These are phyloP conservation scores for Myathropa florea DNA, from an alignment of 2,888 invertebrate genomes.

Conservation along the genomic window DNA sequence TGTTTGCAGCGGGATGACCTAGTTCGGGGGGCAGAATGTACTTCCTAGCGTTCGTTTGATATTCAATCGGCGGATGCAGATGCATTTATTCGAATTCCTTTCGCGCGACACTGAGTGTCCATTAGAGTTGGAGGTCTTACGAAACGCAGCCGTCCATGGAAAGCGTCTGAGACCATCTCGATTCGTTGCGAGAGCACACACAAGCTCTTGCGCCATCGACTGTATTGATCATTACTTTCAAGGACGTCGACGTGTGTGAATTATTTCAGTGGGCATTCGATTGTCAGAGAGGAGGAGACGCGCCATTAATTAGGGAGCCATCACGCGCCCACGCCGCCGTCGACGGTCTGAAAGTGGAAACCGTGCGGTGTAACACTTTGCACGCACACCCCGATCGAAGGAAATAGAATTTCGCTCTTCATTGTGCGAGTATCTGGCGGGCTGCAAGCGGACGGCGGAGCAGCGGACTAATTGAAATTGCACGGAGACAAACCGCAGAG, in stretches of 20 bases:
- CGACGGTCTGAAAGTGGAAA: not conserved
- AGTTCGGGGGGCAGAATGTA: slow-evolving; percentile 2
- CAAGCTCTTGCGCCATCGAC: slow-evolving; percentile 5
- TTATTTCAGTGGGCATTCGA: slow-evolving; percentile 32
- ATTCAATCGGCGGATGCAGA: not conserved
- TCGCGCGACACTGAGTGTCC: not conserved
- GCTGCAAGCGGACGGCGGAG: too few species aligned
- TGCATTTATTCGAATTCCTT: slow-evolving; percentile 4
- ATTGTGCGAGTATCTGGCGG: not conserved
- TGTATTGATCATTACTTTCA: slow-evolving; percentile 22
- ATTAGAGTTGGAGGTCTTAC: not conserved
- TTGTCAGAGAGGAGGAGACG: slow-evolving; percentile 26
- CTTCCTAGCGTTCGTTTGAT: not conserved
- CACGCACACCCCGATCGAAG: not conserved
- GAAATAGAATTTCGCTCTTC: not conserved
- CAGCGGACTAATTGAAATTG: slow-evolving; percentile 6
- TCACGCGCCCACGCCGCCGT: slow-evolving; percentile 18
- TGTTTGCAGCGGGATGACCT: slow-evolving; percentile 42
- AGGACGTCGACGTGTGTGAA: slow-evolving; percentile 26
- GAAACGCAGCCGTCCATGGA: not conserved
- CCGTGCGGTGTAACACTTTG: slow-evolving; percentile 1
- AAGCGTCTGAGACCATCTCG: not conserved
- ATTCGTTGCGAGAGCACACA: too few species aligned
- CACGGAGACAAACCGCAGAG: not conserved
- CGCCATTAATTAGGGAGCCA: slow-evolving; percentile 29